phyloP scores from a whole-genome alignment of 2,888 invertebrate genomes.

The Chironomus tentans region DNA sequence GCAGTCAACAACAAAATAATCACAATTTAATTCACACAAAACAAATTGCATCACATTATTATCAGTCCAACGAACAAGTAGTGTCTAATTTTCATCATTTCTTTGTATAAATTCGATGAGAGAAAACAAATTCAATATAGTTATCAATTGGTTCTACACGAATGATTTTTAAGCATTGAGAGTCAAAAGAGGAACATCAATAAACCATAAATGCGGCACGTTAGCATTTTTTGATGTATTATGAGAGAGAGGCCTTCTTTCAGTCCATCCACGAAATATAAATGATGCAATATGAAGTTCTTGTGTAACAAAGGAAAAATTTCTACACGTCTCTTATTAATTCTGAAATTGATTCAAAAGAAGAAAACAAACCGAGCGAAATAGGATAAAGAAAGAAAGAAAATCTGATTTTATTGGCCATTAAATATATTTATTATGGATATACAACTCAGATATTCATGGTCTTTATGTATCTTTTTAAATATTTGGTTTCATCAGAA shows the following conservation, averaged over 20 bases:
- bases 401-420: slow-evolving; percentile 26
- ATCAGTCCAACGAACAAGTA: not conserved
- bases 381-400: not conserved
- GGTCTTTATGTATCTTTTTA: slow-evolving; percentile 10
- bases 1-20: too few species aligned
- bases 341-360: not conserved
- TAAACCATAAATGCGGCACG: slow-evolving; percentile 26
- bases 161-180: slow-evolving; percentile 11
- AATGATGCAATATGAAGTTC: too few species aligned
- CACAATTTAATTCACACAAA: too few species aligned
- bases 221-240: slow-evolving; percentile 15
- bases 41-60: not conserved
- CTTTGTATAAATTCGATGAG: not conserved
- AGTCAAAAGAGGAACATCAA: not conserved
- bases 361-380: not conserved
- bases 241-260: not conserved
- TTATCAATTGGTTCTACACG: slow-evolving; percentile 26
- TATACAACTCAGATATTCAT: not conserved
- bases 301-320: not conserved
- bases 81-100: not conserved
- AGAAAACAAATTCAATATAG: slow-evolving; percentile 25
- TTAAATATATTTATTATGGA: slow-evolving; percentile 27
- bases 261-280: too few species aligned
- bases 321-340: slow-evolving; percentile 4
- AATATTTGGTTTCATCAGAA: slow-evolving; percentile 25